These are phyloP conservation scores for Lasius platythorax DNA, from an alignment of 2,888 invertebrate genomes.

Conservation along the genomic window DNA sequence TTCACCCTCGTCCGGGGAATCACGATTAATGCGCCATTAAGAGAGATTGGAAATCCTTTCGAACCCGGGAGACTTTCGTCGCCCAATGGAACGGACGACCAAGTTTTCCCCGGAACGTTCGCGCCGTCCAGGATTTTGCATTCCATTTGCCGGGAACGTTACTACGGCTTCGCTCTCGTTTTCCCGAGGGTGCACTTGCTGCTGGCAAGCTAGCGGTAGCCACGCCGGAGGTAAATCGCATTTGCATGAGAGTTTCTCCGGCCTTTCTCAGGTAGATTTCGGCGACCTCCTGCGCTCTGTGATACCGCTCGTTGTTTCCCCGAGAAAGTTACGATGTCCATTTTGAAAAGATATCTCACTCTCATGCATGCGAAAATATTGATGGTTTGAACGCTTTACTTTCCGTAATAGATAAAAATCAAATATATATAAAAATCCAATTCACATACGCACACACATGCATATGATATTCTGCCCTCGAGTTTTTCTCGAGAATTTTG, in stretches of 20 bases:
- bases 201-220: conserved; percentile 40
- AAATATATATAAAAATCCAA: neutral
- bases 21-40: conserved; percentile 77
- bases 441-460: neutral
- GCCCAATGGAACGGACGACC: conserved; percentile 60
- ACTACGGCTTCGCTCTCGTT: conserved; percentile 58
- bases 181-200: conserved; percentile 69
- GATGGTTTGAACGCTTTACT: neutral
- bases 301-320: conserved; percentile 65
- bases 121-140: conserved; percentile 72
- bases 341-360: conserved; percentile 20
- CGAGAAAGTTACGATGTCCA: conserved; percentile 27
- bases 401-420: neutral
- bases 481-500: neutral
- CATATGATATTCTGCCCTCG: neutral
- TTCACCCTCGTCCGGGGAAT: conserved; percentile 60
- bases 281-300: conserved; percentile 54
- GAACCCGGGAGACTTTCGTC: conserved; percentile 70
- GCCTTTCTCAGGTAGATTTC: conserved; percentile 63
- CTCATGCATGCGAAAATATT: conserved; percentile 18
- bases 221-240: conserved; percentile 66
- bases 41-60: conserved; percentile 78
- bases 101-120: conserved; percentile 68
- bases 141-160: conserved; percentile 71
- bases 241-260: conserved; percentile 65